These are phyloP conservation scores for Epinephelus fuscoguttatus DNA, from an alignment of 2,113 vertebrate genomes.

Conservation along the genomic window DNA sequence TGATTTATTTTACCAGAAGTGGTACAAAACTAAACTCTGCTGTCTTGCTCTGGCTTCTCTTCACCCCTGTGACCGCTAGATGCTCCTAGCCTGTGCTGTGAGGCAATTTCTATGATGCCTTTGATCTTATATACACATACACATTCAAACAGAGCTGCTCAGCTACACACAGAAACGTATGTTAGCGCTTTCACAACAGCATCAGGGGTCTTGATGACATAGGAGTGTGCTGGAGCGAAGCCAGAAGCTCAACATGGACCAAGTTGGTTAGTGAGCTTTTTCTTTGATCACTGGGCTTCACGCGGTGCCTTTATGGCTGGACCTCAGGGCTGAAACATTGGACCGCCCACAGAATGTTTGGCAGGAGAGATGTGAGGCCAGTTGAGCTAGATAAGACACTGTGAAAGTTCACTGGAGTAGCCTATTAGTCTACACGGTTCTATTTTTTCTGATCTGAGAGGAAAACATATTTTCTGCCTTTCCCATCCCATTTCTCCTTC, in stretches of 20 bases:
- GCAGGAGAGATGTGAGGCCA: constrained; percentile 54
- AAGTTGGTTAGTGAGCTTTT: constrained; percentile 35
- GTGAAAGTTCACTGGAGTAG: constrained; percentile 33
- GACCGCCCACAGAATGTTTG: constrained; percentile 60
- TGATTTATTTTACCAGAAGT: neutral
- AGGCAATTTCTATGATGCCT: constrained; percentile 10
- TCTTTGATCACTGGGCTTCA: constrained; percentile 70
- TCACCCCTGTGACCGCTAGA: neutral
- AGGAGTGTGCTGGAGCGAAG: constrained; percentile 51
- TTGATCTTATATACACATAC: constrained; percentile 30
- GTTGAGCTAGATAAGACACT: constrained; percentile 43
- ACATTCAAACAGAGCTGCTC: constrained; percentile 9
- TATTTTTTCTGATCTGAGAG: constrained; percentile 6
- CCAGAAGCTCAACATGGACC: constrained; percentile 53
- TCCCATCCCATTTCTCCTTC: neutral
- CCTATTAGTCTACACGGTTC: constrained; percentile 9
- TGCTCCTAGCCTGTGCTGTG: constrained; percentile 1
- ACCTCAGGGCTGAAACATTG: constrained; percentile 50
- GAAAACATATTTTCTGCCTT: constrained; percentile 20
- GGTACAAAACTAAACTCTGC: constrained; percentile 1
- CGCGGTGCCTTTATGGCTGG: constrained; percentile 52
- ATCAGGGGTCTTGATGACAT: constrained; percentile 51
- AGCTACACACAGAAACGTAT: constrained; percentile 14
- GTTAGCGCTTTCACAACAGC: constrained; percentile 50
- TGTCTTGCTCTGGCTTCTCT: neutral